These are phyloP conservation scores for Drosophila subobscura DNA, from an alignment of 1,140 invertebrate genomes.

Conservation along the genomic window DNA sequence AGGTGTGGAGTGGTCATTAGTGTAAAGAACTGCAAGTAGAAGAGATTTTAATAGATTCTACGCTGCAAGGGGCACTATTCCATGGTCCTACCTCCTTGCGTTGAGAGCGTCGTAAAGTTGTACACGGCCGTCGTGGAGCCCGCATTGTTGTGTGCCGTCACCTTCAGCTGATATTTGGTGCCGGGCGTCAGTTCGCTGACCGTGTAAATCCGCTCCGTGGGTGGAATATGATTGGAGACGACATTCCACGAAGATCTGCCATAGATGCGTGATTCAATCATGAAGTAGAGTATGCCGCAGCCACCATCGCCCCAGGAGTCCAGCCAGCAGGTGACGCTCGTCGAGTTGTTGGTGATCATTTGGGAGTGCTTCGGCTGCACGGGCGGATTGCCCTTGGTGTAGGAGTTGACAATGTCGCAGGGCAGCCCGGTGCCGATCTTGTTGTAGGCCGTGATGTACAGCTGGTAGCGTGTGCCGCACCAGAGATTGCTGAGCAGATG, in stretches of 20 bases:
- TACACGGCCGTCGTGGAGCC: slow-evolving; percentile 94
- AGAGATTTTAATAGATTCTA: not conserved
- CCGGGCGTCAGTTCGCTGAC: slow-evolving; percentile 91
- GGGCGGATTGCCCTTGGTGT: slow-evolving; percentile 92
- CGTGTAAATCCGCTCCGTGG: slow-evolving; percentile 90
- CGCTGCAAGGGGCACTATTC: accelerated
- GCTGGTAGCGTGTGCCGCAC: slow-evolving; percentile 94
- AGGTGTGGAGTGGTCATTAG: slow-evolving; percentile 86
- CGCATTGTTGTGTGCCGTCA: slow-evolving; percentile 96
- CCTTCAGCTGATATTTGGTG: slow-evolving; percentile 93
- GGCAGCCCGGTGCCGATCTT: slow-evolving; percentile 94
- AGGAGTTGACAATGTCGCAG: slow-evolving; percentile 92
- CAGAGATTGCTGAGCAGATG: slow-evolving; percentile 91
- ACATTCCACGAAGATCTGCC: slow-evolving; percentile 87
- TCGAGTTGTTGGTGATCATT: slow-evolving; percentile 94
- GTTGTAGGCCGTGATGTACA: slow-evolving; percentile 95
- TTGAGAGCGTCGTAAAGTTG: slow-evolving; percentile 92
- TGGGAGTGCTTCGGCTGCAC: slow-evolving; percentile 92
- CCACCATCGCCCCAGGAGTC: slow-evolving; percentile 95
- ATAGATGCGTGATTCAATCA: slow-evolving; percentile 88
- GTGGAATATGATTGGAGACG: slow-evolving; percentile 90
- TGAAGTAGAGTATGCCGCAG: slow-evolving; percentile 94
- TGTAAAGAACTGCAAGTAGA: slow-evolving; percentile 76
- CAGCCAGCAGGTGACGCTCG: slow-evolving; percentile 94
- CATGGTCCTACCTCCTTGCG: slow-evolving; percentile 87